Percentiles rank a stretch among this genome's conserved stretches.
Evolutionary conservation across 37 sponge, comb jelly and placozoan species (phyloP).

Genomic region (Spongilla lacustris): DNA sequence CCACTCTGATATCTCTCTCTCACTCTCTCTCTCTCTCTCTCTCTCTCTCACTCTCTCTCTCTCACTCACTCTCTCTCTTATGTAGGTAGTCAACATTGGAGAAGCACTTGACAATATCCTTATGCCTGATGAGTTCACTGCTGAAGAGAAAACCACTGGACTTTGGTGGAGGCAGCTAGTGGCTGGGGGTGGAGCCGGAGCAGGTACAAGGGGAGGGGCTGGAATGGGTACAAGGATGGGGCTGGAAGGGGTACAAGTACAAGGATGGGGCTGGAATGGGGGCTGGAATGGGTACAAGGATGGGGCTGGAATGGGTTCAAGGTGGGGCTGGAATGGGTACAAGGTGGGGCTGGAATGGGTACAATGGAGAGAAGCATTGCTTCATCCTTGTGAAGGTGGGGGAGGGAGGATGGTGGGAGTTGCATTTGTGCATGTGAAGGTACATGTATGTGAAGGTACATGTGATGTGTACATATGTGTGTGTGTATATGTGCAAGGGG

Average conservation of each 20-base stretch:
- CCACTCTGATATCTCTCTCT: not conserved
- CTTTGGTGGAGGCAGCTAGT: constrained; percentile 95
- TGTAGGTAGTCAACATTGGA: constrained; percentile 67
- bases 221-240: constrained; percentile 52
- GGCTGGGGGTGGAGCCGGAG: constrained; percentile 94
- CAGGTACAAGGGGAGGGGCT: constrained; percentile 58
- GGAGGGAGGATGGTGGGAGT: too few species aligned
- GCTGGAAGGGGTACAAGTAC: not conserved
- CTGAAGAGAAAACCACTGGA: constrained; percentile 74
- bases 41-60: not conserved
- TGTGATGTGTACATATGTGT: too few species aligned
- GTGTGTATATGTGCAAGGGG: too few species aligned
- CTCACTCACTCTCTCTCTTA: not conserved
- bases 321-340: not conserved
- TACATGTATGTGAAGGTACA: too few species aligned
- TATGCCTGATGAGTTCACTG: constrained; percentile 84
- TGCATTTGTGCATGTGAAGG: too few species aligned
- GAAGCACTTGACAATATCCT: constrained; percentile 58
- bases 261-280: not conserved
- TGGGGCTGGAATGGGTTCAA: not conserved
- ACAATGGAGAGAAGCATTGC: too few species aligned
- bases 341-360: not conserved
- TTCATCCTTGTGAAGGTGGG: too few species aligned
- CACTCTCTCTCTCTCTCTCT: not conserved
- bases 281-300: not conserved